Base-by-base conservation (phyloP, 2,113 vertebrate genomes). In the Hassar affinis region DNA sequence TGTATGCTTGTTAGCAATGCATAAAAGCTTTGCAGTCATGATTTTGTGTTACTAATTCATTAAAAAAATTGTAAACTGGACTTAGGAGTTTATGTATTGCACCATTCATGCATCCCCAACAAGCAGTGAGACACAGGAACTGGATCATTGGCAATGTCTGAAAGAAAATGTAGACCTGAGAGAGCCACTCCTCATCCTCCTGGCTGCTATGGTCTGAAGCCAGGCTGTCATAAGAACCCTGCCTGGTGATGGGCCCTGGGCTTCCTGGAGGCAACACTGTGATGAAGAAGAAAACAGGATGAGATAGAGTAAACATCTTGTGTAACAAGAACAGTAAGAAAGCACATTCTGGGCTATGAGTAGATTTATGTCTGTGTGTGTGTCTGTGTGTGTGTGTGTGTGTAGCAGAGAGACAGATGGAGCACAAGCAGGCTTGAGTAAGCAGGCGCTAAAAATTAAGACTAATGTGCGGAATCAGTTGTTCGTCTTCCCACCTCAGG, bases 151-250 rank as follows among this genome's bases (percentile, higher is more conserved):
- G 14, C 12, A 5, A 27, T 27, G n/a, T 17, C 45, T 20, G n/a
- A 49, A 27, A 72, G 22, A 27, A 72, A 72, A 47, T 47, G 1
- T 4, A 3, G 83, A 99, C 98, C 98, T 99, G 97, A n/a, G 98
- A 99, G 15, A 99, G 96, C 97, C 98, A 99, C 91, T 98, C 97
- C 87, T 99, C 97, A 30, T 99, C 97, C 84, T 99, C 97, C 72
- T 96, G 97, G 42, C 96, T 96, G 2, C 97, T 98, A 89, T 97
- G 96, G 91, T 99, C 97, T 0, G 97, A 99, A 0, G 95, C 94
- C 87, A 98, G 91, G 89, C 97, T 99, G 94, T 99, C 97, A 1
- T 96, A 98, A 0, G 97, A 99, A 88, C 96, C 97, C 0, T 98
- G 96, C 0, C 96, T 93, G 56, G 95, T 96, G 90, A 98, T 96